Base-by-base conservation (phyloP, 2,888 invertebrate genomes). In the Hemicrepidius hirtus region DNA sequence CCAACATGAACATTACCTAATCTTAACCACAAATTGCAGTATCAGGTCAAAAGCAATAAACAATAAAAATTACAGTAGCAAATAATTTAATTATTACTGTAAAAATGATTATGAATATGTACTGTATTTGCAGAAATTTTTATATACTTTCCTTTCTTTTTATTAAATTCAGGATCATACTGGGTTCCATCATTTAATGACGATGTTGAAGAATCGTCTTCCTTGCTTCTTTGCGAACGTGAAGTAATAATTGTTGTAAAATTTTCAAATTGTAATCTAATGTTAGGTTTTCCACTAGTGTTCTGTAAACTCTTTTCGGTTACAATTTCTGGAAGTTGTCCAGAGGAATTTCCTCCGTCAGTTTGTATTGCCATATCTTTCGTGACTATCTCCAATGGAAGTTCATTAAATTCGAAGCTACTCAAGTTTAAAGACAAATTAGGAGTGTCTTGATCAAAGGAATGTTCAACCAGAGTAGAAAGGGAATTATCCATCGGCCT, bases 51-150 rank as follows among this genome's bases (percentile, higher is more conserved):
- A 18, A 46, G 46, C 18, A 1, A 18, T 20, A 18, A 46, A 18
- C n/a, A n/a, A n/a, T n/a, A n/a, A n/a, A n/a, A n/a, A n/a, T n/a
- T n/a, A n/a, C n/a, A n/a, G n/a, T n/a, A n/a, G n/a, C n/a, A n/a
- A n/a, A 28, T 41, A 9, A 10, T 6, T 40, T 62, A 67, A 10
- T 32, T 57, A 35, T 73, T 75, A 40, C n/a, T n/a, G n/a, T 75
- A 75, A 59, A 76, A 76, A 67, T 75, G 73, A 57, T 76, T 76
- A 35, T 75, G 76, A 57, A 76, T 75, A 64, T 76, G 67, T 18
- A 76, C 76, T 1, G 66, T 73, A 40, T 68, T 68, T 6, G 76
- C 71, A 40, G 53, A 59, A 21, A 76, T 75, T 44, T 62, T 66
- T 10, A 76, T 75, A 40, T 69, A 69, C 13, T 73, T 76, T 3